Base-by-base conservation (phyloP, 23 tunicate genomes). In the Halocynthia roretzi region DNA sequence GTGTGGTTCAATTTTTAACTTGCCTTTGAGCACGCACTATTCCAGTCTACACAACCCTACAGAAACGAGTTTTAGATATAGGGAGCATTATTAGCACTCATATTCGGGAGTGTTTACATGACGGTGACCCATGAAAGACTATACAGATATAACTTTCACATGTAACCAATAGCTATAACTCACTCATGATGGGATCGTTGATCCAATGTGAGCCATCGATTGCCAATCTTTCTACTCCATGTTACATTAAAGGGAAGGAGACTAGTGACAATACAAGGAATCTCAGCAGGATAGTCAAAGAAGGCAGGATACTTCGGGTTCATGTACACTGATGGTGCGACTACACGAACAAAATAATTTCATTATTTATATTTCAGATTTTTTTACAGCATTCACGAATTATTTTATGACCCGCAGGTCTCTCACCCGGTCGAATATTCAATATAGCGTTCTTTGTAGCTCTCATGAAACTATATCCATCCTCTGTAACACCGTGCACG, bases 361-460 rank as follows among this genome's bases (percentile, higher is more conserved):
- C 44, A 31, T 31, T 31, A 31, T 31, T 0, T 31, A 68, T n/a
- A n/a, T 68, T 68, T 18, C 72, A 1, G 72, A 12, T 68, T 68
- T 5, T 68, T 23, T 68, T 12, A n/a, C 40, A 19, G 40, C 40
- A 68, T n/a, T n/a, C 23, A 14, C 2, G 22, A 1, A 23, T 68
- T n/a, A 68, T 60, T 15, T 15, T 15, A 15, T 60, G n/a, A 15
- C 64, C 17, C n/a, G 2, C 17, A 60, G 17, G 64, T 60, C 64
- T 15, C 87, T 18, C 17, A 92, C 98, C 93, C 50, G 99, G 94
- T 8, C 7, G 77, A 53, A 96, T 68, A 68, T 96, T 96, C 10
- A 96, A 75, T 9, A 96, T 86, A 7, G 97, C 99, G 68, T 86
- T 96, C 61, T 96, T 93, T 14, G 93, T 67, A 7, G 96, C 87